Evolutionary conservation across 2,113 vertebrate species (phyloP), one percentile per base, ranked within the genome.

Genomic region (Ia io): DNA sequence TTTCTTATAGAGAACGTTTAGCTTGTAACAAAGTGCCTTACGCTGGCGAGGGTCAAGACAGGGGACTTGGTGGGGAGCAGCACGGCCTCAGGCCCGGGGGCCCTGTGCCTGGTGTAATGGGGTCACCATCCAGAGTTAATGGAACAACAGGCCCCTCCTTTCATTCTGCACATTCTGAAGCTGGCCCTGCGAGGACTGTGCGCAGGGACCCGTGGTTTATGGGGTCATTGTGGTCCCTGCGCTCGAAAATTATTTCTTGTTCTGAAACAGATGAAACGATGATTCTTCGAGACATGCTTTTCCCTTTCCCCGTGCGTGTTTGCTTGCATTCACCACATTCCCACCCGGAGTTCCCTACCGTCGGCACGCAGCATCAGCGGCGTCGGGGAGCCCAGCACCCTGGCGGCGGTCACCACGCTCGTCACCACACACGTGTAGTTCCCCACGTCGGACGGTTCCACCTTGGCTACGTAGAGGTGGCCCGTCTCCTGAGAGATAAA

Each of bases 401-500:
- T 98, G 97, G 98, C 98, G 16, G 96, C 98, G 2, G 98, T 99
- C 92, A 98, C 96, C 0, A 95, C 97, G 96, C 99, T 99, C 88
- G 99, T 99, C 9, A 99, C 99, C 65, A 99, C 99, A 0, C 99
- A 99, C 0, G 99, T 99, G 97, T 99, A 99, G 97, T 99, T 99
- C 28, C 99, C 99, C 69, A 99, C 99, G 4, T 99, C 99, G 0
- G 99, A 99, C 0, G 99, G 98, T 91, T 99, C 99, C 16, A 99
- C 99, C 96, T 99, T 99, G 67, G 99, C 99, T 0, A 99, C 99
- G 97, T 99, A 99, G 35, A 99, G 98, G 97, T 99, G 99, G 0
- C 99, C 99, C 0, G 99, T 99, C 97, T 99, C 99, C 95, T 99
- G 99, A 3, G 99, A 99, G 83, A 99, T 98, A 87, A 99, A 99